Evolutionary conservation across 2,113 vertebrate genomes (phyloP).

Genomic region (Scopus umbretta): DNA sequence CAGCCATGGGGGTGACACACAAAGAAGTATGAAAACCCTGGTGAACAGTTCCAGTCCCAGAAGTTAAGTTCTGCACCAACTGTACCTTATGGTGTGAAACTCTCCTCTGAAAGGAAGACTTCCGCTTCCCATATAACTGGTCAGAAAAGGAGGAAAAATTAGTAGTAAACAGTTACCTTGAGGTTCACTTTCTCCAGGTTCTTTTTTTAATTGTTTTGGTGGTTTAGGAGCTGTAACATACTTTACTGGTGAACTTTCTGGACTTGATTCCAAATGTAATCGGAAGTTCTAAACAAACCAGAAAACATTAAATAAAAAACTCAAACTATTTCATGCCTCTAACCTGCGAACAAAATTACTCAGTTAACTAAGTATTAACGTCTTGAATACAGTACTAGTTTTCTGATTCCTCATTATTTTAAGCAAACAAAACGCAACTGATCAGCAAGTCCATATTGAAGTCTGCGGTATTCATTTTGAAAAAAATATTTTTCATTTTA

Average conservation of each 20-base stretch:
- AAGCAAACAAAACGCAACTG: not conserved
- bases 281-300: slow-evolving; percentile 66
- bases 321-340: not conserved
- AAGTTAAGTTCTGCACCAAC: not conserved
- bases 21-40: not conserved
- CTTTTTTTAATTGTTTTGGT: slow-evolving; percentile 60
- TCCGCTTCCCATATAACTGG: not conserved
- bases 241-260: slow-evolving; percentile 67
- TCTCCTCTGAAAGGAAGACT: not conserved
- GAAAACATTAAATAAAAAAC: not conserved
- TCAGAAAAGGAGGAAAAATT: not conserved
- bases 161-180: slow-evolving; percentile 63
- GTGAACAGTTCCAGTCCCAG: not conserved
- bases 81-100: not conserved
- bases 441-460: not conserved
- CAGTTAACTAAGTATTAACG: not conserved
- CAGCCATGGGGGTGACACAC: not conserved
- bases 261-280: slow-evolving; percentile 68
- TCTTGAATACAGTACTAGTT: not conserved
- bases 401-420: not conserved
- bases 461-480: not conserved
- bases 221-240: slow-evolving; percentile 26
- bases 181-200: slow-evolving; percentile 59
- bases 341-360: not conserved
- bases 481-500: not conserved